These are phyloP conservation scores for Cosmia pyralina DNA, from an alignment of 2,888 invertebrate genomes.

Conservation along the genomic window DNA sequence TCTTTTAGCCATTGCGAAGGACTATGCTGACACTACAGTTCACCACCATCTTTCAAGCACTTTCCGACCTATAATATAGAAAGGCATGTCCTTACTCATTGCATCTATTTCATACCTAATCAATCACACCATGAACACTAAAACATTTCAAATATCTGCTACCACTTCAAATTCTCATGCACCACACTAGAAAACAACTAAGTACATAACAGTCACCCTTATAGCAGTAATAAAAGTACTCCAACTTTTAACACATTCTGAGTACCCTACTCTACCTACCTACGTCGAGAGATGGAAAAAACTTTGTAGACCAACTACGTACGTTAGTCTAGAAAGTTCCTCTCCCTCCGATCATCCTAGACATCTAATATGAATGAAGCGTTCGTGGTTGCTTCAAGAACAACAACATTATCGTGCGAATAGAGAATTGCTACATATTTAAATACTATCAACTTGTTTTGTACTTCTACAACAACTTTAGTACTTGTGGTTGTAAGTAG, in stretches of 20 bases:
- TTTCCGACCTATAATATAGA: neutral
- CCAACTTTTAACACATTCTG: constrained; percentile 44
- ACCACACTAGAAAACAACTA: neutral
- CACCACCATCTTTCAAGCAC: too few species aligned
- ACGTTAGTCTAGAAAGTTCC: constrained; percentile 40
- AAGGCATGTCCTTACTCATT: neutral
- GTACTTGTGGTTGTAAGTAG: constrained; percentile 27
- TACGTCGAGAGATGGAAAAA: constrained; percentile 32
- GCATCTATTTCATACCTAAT: neutral
- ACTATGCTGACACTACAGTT: neutral
- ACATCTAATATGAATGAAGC: constrained; percentile 36
- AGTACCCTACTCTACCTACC: constrained; percentile 33
- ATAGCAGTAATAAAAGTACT: constrained; percentile 31
- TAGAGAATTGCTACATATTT: constrained; percentile 34
- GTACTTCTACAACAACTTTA: constrained; percentile 18
- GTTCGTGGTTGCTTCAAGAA: constrained; percentile 23
- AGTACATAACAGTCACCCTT: neutral
- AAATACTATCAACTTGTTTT: constrained; percentile 20
- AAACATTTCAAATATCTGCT: neutral
- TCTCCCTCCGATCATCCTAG: constrained; percentile 12
- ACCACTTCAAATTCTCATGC: neutral
- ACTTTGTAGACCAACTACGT: constrained; percentile 36
- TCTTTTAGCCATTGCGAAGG: neutral
- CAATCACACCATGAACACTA: neutral
- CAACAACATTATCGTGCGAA: constrained; percentile 31